Conservation (phyloP, 2,888 invertebrate genomes). For the Gastrophysa polygoni region DNA sequence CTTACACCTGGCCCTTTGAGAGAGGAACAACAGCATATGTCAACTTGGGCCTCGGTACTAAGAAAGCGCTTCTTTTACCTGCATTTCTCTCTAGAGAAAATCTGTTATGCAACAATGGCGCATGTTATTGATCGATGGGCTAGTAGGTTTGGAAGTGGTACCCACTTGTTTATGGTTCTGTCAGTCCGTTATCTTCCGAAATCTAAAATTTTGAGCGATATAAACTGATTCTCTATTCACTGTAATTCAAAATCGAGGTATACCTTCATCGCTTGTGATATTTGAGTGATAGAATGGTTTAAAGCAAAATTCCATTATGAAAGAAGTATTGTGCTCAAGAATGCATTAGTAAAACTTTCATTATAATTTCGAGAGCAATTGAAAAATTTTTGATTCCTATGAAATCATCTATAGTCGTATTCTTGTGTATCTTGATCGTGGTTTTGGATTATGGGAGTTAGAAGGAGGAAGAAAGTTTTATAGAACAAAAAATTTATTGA, state of each 20-base stretch:
- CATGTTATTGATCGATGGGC: background rate
- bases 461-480: conserved; percentile 36
- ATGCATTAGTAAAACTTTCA: no score
- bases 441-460: background rate
- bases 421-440: conserved; percentile 12
- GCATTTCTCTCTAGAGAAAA: conserved; percentile 21
- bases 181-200: no score
- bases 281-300: no score
- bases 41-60: conserved; percentile 28
- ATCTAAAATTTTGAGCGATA: background rate
- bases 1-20: conserved; percentile 40
- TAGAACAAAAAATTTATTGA: conserved; percentile 58
- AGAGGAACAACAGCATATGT: conserved; percentile 41
- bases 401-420: background rate
- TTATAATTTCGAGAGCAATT: background rate
- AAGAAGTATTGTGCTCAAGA: no score
- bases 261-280: no score
- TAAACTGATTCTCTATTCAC: no score
- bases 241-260: no score
- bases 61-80: conserved; percentile 34
- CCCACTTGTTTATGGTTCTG: background rate
- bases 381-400: no score
- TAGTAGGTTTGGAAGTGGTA: no score
- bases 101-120: conserved; percentile 21
- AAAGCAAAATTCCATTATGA: no score